Base-by-base conservation (phyloP, 2,797 vertebrate species). In the Ficedula albicollis region DNA sequence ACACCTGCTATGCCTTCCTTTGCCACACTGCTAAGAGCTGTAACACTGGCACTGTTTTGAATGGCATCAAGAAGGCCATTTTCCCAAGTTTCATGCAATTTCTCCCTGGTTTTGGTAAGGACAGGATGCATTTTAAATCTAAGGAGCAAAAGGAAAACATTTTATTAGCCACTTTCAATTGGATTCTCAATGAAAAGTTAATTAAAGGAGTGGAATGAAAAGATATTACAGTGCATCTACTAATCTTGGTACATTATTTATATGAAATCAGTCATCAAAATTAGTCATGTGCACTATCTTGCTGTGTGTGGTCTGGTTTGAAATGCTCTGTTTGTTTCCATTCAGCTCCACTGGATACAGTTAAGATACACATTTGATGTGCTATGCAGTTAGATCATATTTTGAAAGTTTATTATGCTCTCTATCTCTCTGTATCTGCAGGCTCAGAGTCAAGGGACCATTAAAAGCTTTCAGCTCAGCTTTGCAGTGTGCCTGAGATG, bases 241-340 rank as follows among this genome's bases (percentile, higher is more conserved):
- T 94, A 43, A 93, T 93, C 93, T 87, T 19, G 43, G 94, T 92
- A 51, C 67, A 70, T 96, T 96, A 96, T 93, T 94, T 95, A 89
- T 92, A 74, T 85, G 86, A 97, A 96, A 97, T 96, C 90, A 97
- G 89, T 92, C 96, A 96, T 97, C 95, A 86, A 83, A 96, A 94
- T 97, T 97, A 97, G 95, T 97, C 97, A 96, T 94, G 87, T 87
- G 93, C 74, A 54, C 94, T 97, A 97, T 97, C 96, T 91, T 83
- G 67, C 93, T 92, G 95, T 96, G 97, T 97, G 97, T 98, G 97
- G 97, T 96, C 97, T 92, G 72, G 70, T 82, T 72, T 92, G 91
- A 89, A 84, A 78, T 46, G 64, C 26, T 51, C 74, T 87, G 80
- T 90, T 93, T 88, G 74, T 95, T 94, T 93, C 92, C 59, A 44